Conservation (phyloP, 2,888 invertebrate species). For the Pachydiplax longipennis region DNA sequence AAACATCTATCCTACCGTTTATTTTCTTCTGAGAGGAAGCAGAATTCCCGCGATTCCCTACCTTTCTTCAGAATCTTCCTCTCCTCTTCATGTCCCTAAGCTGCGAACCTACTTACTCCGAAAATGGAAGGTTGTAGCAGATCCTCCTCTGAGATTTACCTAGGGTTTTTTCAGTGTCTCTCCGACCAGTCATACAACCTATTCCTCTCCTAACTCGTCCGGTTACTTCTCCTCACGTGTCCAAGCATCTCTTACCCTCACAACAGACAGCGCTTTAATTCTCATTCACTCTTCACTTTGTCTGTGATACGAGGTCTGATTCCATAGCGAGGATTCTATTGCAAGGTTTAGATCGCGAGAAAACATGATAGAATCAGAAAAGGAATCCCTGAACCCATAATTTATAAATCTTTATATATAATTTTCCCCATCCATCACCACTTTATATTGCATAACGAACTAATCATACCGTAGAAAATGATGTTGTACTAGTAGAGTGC, state of each 20-base stretch:
- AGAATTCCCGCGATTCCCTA: too few relatives aligned
- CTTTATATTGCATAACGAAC: too few relatives aligned
- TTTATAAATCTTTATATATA: too few relatives aligned
- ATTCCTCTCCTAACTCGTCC: not conserved
- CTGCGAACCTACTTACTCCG: slow-evolving; percentile 34
- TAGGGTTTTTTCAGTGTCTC: not conserved
- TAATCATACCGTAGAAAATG: too few relatives aligned
- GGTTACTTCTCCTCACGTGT: not conserved
- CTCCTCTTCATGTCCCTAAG: not conserved
- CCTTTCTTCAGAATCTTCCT: not conserved
- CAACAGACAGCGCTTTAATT: not conserved
- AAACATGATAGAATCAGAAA: too few relatives aligned
- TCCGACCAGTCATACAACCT: not conserved
- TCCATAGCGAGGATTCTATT: not conserved
- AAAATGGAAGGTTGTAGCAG: not conserved
- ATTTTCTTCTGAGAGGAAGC: not conserved
- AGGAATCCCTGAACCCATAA: too few relatives aligned
- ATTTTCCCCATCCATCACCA: too few relatives aligned
- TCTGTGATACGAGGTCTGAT: not conserved
- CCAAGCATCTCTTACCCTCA: not conserved
- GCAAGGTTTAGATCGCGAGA: too few relatives aligned
- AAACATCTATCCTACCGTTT: not conserved
- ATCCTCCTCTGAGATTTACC: not conserved
- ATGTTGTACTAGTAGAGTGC: too few relatives aligned
- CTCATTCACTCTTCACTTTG: not conserved